A percentile compares a stretch with the other conserved stretches of the same genome.
phyloP scores from a whole-genome alignment of 2,797 vertebrate species.

The Lates japonicus region DNA sequence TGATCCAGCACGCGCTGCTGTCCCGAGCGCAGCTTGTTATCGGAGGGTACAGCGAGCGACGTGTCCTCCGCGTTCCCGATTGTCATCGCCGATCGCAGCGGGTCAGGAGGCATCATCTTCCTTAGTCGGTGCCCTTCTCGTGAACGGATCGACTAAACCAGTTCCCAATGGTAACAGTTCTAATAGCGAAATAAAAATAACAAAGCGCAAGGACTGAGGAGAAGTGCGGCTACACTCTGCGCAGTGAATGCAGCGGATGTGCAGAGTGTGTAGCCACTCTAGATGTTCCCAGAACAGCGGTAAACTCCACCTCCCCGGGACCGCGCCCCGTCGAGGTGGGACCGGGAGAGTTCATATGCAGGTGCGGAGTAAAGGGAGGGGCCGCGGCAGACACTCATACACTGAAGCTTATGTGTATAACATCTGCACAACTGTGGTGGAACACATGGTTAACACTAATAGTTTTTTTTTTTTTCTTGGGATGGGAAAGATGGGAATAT shows the following conservation, averaged over 20 bases:
- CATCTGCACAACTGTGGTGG: neutral
- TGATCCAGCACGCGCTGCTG: conserved; percentile 83
- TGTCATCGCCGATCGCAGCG: conserved; percentile 73
- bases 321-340: conserved; percentile 64
- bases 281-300: conserved; percentile 18
- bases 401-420: neutral
- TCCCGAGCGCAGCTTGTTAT: conserved; percentile 71
- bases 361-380: conserved; percentile 42
- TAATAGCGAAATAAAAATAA: neutral
- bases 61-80: conserved; percentile 76
- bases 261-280: neutral
- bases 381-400: neutral
- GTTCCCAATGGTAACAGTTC: neutral
- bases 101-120: conserved; percentile 76
- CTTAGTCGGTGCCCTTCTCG: neutral
- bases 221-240: neutral
- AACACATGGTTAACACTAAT: neutral
- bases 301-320: conserved; percentile 61
- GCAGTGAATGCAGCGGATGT: neutral
- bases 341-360: conserved; percentile 12
- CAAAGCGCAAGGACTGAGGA: neutral
- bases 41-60: conserved; percentile 84
- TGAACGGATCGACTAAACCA: neutral
- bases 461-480: no score
- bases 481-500: neutral